A percentile compares a stretch with the other conserved stretches of the same genome.
These are phyloP conservation scores for Papilio elwesi DNA, from an alignment of 2,888 invertebrate species.

Conservation along the genomic window DNA sequence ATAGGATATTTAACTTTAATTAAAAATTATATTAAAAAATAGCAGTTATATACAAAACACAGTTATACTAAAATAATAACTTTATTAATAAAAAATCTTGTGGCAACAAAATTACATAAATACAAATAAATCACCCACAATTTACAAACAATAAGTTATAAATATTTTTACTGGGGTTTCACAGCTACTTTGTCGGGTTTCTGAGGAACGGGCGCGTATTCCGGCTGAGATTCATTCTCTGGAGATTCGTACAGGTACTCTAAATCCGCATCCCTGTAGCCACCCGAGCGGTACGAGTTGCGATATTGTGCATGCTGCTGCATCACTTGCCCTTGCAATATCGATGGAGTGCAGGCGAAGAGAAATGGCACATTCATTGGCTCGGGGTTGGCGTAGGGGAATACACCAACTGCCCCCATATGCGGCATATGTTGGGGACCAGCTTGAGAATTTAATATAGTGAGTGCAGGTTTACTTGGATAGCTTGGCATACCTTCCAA, in stretches of 20 bases:
- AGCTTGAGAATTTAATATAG: constrained; percentile 25
- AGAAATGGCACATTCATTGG: constrained; percentile 70
- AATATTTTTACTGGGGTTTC: constrained; percentile 27
- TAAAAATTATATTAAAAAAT: too few species aligned
- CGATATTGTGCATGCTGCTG: constrained; percentile 52
- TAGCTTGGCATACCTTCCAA: constrained; percentile 27
- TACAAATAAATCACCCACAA: not conserved
- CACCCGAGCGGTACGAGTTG: constrained; percentile 37
- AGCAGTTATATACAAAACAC: too few species aligned
- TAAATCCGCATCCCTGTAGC: constrained; percentile 13
- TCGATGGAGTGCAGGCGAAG: constrained; percentile 72
- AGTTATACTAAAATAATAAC: not conserved
- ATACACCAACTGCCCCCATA: constrained; percentile 54
- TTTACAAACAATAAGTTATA: not conserved
- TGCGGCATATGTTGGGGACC: constrained; percentile 21
- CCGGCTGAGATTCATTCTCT: constrained; percentile 43
- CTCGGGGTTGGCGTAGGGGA: constrained; percentile 66
- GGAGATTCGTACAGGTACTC: constrained; percentile 39
- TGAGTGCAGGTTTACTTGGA: constrained; percentile 40
- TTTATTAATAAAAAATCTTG: not conserved
- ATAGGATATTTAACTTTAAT: too few species aligned
- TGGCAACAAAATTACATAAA: not conserved
- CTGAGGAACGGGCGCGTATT: constrained; percentile 11
- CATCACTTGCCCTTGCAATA: constrained; percentile 64
- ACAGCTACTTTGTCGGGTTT: constrained; percentile 14